These are phyloP conservation scores for Fulica atra DNA, from an alignment of 2,113 vertebrate genomes.

Conservation along the genomic window DNA sequence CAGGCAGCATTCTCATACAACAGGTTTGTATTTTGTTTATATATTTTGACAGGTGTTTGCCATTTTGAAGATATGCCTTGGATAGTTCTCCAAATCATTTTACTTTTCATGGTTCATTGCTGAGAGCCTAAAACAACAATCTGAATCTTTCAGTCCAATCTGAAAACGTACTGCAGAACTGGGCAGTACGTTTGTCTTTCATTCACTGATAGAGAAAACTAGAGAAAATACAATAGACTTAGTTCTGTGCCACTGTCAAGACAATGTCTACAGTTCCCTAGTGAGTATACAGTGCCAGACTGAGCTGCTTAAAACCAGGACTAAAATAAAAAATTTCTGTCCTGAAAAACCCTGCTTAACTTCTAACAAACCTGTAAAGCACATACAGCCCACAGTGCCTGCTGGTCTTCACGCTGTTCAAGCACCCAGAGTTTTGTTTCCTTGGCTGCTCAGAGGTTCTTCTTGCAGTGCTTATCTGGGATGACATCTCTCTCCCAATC, in stretches of 20 bases:
- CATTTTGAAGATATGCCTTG: background rate
- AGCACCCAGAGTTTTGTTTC: background rate
- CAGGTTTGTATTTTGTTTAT: background rate
- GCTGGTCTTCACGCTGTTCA: rapidly evolving
- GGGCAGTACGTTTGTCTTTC: background rate
- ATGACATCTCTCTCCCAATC: background rate
- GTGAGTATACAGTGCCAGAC: background rate
- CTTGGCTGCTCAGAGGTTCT: background rate
- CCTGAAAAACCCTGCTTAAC: background rate
- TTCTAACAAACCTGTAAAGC: background rate
- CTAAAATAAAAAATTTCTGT: background rate
- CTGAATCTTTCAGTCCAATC: background rate
- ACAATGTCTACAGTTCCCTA: background rate
- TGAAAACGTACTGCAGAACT: background rate
- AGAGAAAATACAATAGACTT: background rate
- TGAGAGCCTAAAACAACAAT: background rate
- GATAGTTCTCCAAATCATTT: background rate
- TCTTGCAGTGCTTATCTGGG: background rate
- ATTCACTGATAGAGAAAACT: background rate
- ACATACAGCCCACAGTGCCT: background rate
- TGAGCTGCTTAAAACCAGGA: background rate
- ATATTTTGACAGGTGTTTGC: conserved; percentile 39
- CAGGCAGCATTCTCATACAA: background rate
- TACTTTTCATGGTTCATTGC: background rate
- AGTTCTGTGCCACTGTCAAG: background rate